These are phyloP conservation scores for Platalea minor DNA, from an alignment of 2,797 vertebrate species.

Conservation along the genomic window DNA sequence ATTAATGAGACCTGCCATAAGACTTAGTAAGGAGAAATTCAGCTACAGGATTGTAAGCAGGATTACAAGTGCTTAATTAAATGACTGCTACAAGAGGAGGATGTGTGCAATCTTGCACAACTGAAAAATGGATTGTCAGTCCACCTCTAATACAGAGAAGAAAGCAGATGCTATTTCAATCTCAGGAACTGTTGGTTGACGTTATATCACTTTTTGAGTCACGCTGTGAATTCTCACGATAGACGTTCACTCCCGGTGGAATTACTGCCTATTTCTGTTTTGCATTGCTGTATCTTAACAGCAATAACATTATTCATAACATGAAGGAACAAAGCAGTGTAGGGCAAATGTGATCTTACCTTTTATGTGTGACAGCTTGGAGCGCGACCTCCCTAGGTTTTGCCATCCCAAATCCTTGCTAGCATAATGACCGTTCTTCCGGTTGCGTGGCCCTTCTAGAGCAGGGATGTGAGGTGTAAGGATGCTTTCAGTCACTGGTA, in stretches of 20 bases:
- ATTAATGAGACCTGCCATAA: background rate
- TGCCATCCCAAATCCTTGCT: conserved; percentile 91
- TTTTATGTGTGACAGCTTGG: conserved; percentile 88
- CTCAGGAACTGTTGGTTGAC: background rate
- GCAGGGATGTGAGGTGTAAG: conserved; percentile 88
- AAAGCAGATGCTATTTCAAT: background rate
- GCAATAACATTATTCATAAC: background rate
- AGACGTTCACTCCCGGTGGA: background rate
- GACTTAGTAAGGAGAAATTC: background rate
- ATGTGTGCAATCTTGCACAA: background rate
- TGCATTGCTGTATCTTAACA: background rate
- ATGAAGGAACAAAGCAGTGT: background rate
- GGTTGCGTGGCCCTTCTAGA: conserved; percentile 84
- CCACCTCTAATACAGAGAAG: background rate
- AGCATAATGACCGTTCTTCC: conserved; percentile 77
- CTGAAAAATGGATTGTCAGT: background rate
- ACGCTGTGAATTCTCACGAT: background rate
- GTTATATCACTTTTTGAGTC: background rate
- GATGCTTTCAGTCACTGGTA: conserved; percentile 88
- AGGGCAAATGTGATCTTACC: conserved; percentile 70
- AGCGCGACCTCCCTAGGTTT: conserved; percentile 82
- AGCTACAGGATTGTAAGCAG: background rate
- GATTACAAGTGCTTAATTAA: background rate
- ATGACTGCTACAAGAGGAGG: background rate
- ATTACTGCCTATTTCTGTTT: background rate